A percentile compares a stretch with the other conserved stretches of the same genome.
phyloP scores from a whole-genome alignment of 2,797 vertebrate genomes.

The Cynodonichthys magdalenae region DNA sequence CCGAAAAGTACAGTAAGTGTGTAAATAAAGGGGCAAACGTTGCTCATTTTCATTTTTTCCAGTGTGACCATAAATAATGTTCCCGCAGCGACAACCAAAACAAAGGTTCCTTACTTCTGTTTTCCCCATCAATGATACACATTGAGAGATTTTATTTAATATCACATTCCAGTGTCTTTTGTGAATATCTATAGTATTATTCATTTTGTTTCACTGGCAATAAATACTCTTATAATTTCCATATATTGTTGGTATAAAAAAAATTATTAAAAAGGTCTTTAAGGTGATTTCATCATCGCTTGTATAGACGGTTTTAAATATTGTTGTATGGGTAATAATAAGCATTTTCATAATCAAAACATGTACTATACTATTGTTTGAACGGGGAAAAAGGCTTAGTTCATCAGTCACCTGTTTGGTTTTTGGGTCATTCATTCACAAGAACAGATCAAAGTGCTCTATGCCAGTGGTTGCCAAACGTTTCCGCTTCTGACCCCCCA shows the following conservation, averaged over 20 bases:
- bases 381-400: background rate
- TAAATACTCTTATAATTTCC: background rate
- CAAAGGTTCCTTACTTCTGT: constrained; percentile 54
- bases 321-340: background rate
- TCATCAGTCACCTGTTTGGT: background rate
- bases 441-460: no score
- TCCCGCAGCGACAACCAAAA: constrained; percentile 40
- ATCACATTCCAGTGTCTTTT: background rate
- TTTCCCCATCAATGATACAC: background rate
- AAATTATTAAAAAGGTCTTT: no score
- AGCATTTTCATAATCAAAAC: background rate
- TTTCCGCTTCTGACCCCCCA: no score
- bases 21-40: constrained; percentile 60
- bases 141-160: no score
- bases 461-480: no score
- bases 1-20: constrained; percentile 16
- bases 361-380: background rate
- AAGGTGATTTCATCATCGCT: background rate
- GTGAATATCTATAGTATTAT: background rate
- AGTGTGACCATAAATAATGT: constrained; percentile 68
- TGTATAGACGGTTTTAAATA: background rate
- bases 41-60: constrained; percentile 71
- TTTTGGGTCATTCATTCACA: background rate
- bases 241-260: background rate
- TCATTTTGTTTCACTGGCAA: background rate